Base-by-base conservation (phyloP, 1,140 invertebrate genomes). In the Carcinoscorpius rotundicauda region DNA sequence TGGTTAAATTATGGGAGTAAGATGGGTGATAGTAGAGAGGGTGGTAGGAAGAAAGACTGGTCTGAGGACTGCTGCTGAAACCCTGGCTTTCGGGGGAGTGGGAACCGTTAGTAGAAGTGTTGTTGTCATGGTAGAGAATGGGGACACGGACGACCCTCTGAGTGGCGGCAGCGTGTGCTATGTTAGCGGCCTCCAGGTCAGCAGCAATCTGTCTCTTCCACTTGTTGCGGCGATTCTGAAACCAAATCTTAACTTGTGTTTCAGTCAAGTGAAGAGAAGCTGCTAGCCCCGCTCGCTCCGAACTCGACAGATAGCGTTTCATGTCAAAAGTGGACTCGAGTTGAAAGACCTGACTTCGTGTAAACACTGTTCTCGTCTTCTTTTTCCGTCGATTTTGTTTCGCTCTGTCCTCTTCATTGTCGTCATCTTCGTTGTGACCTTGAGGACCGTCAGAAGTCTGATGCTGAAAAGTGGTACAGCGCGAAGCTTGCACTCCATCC, bases 291-390 rank as follows among this genome's bases (percentile, higher is more conserved):
- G 95, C 93, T 10, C 97, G 81, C 75, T 99, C 96, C 4, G 93
- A 93, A 66, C 91, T 96, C 65, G 93, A 97, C 49, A 99, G 81
- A 76, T 98, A 99, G 8, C 95, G 82, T 76, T 98, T 99, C 84
- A 96, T 87, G 76, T 98, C 95, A 77, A 98, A 99, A 0, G 93
- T 98, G 4, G 91, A 95, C 75, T 99, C 96, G 64, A 99, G 78
- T 76, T 98, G 95, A 75, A 97, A 98, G 0, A 98, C 93, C 71
- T 84, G 84, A 73, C 79, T 83, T 55, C 96, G 81, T 0, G 94
- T 97, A 79, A 99, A 98, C 1, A 98, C 96, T 0, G 96, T 99
- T 61, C 96, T 80, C 1, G 95, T 98, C 77, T 99, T 98, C 82
- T 99, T 99, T 82, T 98, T 98, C 60, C 95, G 81, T 75, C 94